Conservation (phyloP, 2,113 vertebrate genomes). For the Brevimyrus niger region DNA sequence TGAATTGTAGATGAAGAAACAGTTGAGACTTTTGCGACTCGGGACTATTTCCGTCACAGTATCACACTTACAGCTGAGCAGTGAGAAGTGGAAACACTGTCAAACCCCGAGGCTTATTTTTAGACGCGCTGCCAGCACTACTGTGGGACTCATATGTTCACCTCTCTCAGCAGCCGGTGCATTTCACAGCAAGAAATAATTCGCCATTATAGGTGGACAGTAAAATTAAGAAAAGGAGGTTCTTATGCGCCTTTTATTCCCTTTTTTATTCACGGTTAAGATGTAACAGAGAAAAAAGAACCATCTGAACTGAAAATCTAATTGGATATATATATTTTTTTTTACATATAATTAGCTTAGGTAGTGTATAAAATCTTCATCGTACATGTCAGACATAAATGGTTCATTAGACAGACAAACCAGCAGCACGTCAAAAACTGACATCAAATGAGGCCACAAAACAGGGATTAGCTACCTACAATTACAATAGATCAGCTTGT, state of each 20-base stretch:
- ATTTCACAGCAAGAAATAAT: background rate
- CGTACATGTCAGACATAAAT: background rate
- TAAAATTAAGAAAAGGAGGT: background rate
- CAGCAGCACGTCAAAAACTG: background rate
- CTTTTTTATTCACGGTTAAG: background rate
- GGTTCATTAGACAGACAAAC: background rate
- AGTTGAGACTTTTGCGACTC: conserved; percentile 38
- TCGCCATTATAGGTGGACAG: background rate
- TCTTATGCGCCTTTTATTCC: background rate
- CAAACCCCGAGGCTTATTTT: conserved; percentile 63
- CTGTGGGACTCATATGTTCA: conserved; percentile 35
- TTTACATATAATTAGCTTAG: background rate
- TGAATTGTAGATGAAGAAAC: background rate
- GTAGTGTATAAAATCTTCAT: background rate
- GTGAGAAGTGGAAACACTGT: conserved; percentile 65
- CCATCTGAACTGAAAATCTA: background rate
- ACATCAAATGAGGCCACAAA: background rate
- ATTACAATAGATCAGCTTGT: background rate
- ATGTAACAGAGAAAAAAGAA: background rate
- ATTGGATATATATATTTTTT: background rate
- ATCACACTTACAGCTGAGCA: conserved; percentile 52
- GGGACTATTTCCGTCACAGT: conserved; percentile 54
- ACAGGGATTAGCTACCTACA: background rate
- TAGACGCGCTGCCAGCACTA: conserved; percentile 56
- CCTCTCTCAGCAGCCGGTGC: background rate